phyloP scores from a whole-genome alignment of 2,888 invertebrate species.

The Imbricaverruca yamaguchii region DNA sequence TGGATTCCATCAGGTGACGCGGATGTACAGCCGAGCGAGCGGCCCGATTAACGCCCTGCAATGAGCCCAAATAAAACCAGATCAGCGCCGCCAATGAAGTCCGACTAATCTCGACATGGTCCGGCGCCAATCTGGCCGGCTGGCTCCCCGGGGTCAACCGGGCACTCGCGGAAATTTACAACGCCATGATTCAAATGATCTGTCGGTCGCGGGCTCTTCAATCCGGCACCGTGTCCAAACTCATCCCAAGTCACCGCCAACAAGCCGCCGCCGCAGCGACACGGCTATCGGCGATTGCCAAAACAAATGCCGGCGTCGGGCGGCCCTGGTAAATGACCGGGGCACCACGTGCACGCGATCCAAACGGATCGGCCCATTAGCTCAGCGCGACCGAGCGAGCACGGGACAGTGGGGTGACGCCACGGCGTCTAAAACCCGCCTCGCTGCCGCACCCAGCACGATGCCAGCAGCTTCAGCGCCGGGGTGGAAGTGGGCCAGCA shows the following conservation, averaged over 20 bases:
- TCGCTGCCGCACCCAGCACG: no score
- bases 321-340: not conserved
- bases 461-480: no score
- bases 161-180: not conserved
- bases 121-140: not conserved
- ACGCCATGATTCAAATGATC: not conserved
- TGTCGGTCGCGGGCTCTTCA: not conserved
- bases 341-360: not conserved
- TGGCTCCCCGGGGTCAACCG: not conserved
- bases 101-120: not conserved
- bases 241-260: not conserved
- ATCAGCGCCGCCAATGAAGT: not conserved
- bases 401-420: not conserved
- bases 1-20: not conserved
- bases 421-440: no score
- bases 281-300: not conserved
- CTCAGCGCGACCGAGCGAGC: not conserved
- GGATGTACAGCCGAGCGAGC: not conserved
- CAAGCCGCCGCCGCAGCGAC: not conserved
- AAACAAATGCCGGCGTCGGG: not conserved
- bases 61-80: slow-evolving; percentile 7
- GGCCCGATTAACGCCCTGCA: not conserved
- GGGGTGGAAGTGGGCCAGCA: no score
- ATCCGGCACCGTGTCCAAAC: not conserved
- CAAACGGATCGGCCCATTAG: not conserved